Base-by-base conservation (phyloP, 2,888 invertebrate species). In the Hyppa rectilinea region DNA sequence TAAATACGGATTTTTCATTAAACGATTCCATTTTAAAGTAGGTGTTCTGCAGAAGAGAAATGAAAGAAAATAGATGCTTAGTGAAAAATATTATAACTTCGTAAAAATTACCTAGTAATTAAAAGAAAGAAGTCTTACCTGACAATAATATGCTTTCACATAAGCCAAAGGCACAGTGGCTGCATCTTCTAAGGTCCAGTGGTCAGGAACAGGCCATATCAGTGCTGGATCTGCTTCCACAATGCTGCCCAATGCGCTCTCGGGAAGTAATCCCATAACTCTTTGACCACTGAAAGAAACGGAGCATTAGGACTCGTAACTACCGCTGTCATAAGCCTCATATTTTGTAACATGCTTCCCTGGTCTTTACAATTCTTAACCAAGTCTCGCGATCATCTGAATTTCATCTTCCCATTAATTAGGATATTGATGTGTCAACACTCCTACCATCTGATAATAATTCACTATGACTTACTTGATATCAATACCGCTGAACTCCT, bases 141-240 rank as follows among this genome's bases (percentile, higher is more conserved):
- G 75, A 75, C 87, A 89, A 74, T 92, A 93, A 72, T 86, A 92
- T 0, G 92, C 92, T 36, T 87, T 80, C 0, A 86, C 68, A 56
- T 87, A 92, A n/a, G 97, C 97, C 50, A 98, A 96, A 0, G 98
- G 98, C 0, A 98, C 96, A 0, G 98, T 97, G 2, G 97, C 97
- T 4, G 97, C 98, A 73, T 98, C 97, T 87, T 97, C 96, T 20
- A 98, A 87, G 2, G 95, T 96, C 97, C 98, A 98, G 5, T 94
- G 85, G 1, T 96, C 96, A 0, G 98, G 98, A 0, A 98, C 94
- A 6, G 96, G 94, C 98, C 98, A 98, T 0, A 90, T 67, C 45
- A 97, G 88, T 34, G 92, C 85, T 1, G 90, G 87, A 82, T 97
- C 96, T 12, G 96, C 96, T 75, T 94, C 92, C 0, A 97, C 94